Conservation (phyloP, 2,888 invertebrate species). For the Venusia cambrica region DNA sequence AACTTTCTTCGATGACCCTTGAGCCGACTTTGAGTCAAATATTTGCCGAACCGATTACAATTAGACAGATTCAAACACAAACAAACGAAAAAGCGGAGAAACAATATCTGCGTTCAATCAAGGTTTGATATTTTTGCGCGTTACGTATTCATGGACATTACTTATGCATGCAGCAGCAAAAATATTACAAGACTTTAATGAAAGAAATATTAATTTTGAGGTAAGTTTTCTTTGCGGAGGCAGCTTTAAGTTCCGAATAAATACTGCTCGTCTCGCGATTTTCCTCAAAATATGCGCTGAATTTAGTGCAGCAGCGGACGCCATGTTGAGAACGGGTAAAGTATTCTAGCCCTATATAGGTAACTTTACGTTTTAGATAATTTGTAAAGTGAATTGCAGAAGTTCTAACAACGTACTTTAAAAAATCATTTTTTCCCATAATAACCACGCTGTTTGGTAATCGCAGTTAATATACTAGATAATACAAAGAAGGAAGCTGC, state of each 20-base stretch:
- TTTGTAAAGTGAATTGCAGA: too few species aligned
- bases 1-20: slow-evolving; percentile 25
- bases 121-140: slow-evolving; percentile 63
- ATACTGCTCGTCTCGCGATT: slow-evolving; percentile 24
- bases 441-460: too few species aligned
- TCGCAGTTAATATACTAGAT: too few species aligned
- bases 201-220: slow-evolving; percentile 81
- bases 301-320: slow-evolving; percentile 35
- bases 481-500: too few species aligned
- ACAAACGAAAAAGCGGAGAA: slow-evolving; percentile 24
- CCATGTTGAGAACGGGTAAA: slow-evolving; percentile 15
- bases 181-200: slow-evolving; percentile 82
- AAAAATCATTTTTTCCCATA: too few species aligned
- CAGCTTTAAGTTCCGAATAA: slow-evolving; percentile 61
- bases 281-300: slow-evolving; percentile 36
- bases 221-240: slow-evolving; percentile 75
- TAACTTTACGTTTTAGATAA: slow-evolving; percentile 10
- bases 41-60: slow-evolving; percentile 31
- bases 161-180: slow-evolving; percentile 82
- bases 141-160: slow-evolving; percentile 78
- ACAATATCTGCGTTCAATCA: slow-evolving; percentile 47
- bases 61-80: slow-evolving; percentile 31
- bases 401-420: too few species aligned
- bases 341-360: too few species aligned
- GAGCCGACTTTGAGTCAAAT: slow-evolving; percentile 24